Conservation (phyloP, 2,888 invertebrate species). For the Ariolimax columbianus region DNA sequence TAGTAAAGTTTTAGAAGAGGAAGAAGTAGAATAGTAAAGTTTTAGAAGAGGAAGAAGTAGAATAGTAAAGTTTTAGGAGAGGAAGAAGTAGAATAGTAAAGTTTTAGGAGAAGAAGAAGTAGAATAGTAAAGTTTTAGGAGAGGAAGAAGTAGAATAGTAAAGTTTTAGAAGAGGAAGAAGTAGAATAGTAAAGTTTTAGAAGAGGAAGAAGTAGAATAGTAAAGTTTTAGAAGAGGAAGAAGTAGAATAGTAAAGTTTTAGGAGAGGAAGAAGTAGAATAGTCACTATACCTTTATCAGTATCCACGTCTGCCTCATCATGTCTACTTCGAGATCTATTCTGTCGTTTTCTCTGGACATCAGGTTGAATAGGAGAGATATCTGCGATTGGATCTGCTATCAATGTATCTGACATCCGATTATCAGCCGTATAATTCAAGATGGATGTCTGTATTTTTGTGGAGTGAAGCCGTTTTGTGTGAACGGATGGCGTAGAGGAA, state of each 20-base stretch:
- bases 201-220: too few relatives aligned
- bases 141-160: too few relatives aligned
- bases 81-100: too few relatives aligned
- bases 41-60: too few relatives aligned
- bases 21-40: too few relatives aligned
- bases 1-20: too few relatives aligned
- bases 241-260: neutral
- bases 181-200: too few relatives aligned
- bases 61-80: too few relatives aligned
- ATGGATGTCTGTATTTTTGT: conserved; percentile 4
- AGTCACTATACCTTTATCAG: neutral
- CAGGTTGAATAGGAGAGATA: conserved; percentile 30
- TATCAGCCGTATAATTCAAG: neutral
- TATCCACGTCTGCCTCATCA: neutral
- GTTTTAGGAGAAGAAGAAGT: too few relatives aligned
- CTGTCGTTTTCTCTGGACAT: neutral
- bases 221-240: too few relatives aligned
- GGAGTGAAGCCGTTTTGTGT: conserved; percentile 2
- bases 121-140: too few relatives aligned
- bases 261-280: neutral
- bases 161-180: too few relatives aligned
- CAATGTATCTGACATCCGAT: neutral
- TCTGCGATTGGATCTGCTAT: neutral
- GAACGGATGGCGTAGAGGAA: conserved; percentile 14
- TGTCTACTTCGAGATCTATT: neutral